Percentiles rank a stretch among this genome's conserved stretches.
phyloP scores from a whole-genome alignment of 2,797 vertebrate species.

The Selene dorsalis region DNA sequence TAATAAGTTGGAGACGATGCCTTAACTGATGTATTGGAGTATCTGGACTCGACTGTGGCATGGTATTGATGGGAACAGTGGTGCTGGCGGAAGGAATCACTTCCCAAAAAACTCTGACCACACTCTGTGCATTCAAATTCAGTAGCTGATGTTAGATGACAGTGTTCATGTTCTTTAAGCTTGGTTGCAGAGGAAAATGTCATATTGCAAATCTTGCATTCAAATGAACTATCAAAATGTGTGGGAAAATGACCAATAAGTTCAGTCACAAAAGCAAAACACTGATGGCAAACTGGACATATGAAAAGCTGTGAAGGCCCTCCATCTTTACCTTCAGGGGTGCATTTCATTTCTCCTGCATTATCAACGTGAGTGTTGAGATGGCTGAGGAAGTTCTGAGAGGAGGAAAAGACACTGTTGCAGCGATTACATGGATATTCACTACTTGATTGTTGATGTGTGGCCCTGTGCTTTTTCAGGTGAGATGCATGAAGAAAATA shows the following conservation, averaged over 20 bases:
- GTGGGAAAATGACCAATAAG: constrained; percentile 78
- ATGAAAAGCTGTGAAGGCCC: constrained; percentile 54
- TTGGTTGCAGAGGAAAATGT: constrained; percentile 64
- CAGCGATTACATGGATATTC: constrained; percentile 81
- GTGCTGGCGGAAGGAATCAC: constrained; percentile 78
- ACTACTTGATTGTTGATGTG: constrained; percentile 62
- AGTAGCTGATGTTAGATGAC: constrained; percentile 68
- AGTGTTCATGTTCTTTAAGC: constrained; percentile 70
- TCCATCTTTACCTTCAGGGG: constrained; percentile 11
- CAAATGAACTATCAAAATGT: constrained; percentile 72
- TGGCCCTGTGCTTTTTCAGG: constrained; percentile 82
- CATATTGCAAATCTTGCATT: constrained; percentile 76
- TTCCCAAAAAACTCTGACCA: constrained; percentile 75
- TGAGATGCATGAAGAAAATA: constrained; percentile 85
- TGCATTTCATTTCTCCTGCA: constrained; percentile 9
- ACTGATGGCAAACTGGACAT: constrained; percentile 82
- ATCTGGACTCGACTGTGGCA: constrained; percentile 17
- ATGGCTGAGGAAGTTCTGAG: constrained; percentile 77
- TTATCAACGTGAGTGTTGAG: constrained; percentile 73
- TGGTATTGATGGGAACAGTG: constrained; percentile 63
- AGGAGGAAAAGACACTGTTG: constrained; percentile 74
- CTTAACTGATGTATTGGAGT: constrained; percentile 29
- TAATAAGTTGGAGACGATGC: constrained; percentile 10
- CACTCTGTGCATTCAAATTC: constrained; percentile 83
- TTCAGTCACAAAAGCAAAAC: constrained; percentile 73